Evolutionary conservation across 64 coral and sea anemone species (phyloP), one percentile per base, ranked within the genome.

Genomic region (Stichodactyla mertensii): DNA sequence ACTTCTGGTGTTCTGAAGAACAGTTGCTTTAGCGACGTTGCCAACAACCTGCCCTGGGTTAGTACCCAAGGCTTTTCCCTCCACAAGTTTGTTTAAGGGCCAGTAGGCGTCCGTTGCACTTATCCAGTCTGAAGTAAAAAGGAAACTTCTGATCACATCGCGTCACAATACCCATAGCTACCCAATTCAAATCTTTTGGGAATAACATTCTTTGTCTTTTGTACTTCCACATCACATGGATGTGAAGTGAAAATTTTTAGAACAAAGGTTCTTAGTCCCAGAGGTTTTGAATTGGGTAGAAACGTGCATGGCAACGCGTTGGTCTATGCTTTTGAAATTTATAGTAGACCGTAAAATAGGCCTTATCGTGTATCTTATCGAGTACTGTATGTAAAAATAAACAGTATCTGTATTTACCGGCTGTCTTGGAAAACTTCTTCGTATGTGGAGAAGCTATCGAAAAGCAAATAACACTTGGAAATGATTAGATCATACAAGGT

Each of bases 61-160:
- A 16, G 93, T 87, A 15, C 93, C 93, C 22, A 92, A 13, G 10
- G 79, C 93, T 54, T 79, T 74, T 18, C 82, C 87, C 1, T 92
- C 62, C 16, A 95, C 67, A 28, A 95, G 60, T 19, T 16, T 24
- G 70, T 95, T 45, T 24, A 92, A 28, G 12, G 93, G 93, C 93
- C 93, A 96, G 80, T 92, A 96, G 27, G 67, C 79, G 59, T 90
- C 60, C 6, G 94, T 93, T 20, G 54, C 82, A 87, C 94, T 96
- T 53, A 96, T 92, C 94, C 94, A 96, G 62, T 96, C 94, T 96
- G 36, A 10, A 61, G 84, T 15, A 16, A 19, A 64, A 36, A 82
- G 24, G 0, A 74, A 74, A 45, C 1, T 0, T 45, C 3, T 4
- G 36, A 45, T 45, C 36, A 45, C 36, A 4, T 45, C 36, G 36